Conservation (phyloP, 2,113 vertebrate species). For the Macrotis lagotis region DNA sequence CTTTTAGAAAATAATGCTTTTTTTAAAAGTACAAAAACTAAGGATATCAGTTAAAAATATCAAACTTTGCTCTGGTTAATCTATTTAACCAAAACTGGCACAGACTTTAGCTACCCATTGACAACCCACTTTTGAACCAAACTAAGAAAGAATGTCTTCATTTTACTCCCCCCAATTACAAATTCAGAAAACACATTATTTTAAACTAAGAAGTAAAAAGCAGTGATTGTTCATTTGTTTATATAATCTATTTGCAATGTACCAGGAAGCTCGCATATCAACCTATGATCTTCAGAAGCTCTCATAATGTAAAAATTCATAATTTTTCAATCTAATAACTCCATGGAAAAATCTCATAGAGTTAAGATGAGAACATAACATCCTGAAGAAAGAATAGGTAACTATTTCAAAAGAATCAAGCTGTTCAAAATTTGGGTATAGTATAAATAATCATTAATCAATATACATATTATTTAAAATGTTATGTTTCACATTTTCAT, state of each 20-base stretch:
- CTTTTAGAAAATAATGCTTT: conserved; percentile 1
- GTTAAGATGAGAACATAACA: background rate
- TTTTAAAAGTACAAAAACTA: conserved; percentile 14
- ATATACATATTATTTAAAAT: background rate
- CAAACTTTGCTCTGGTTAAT: background rate
- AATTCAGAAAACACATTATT: background rate
- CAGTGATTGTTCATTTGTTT: background rate
- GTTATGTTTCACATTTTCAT: background rate
- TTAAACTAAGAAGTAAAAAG: background rate
- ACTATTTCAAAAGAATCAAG: background rate
- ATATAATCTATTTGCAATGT: background rate
- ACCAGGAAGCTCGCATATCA: background rate
- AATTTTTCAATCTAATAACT: background rate
- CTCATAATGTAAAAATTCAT: background rate
- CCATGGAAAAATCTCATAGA: background rate
- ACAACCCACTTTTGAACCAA: background rate
- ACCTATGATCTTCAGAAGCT: conserved; percentile 10
- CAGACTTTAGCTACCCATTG: background rate
- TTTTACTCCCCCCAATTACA: background rate
- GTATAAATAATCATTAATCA: background rate
- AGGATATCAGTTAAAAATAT: background rate
- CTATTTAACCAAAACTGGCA: background rate
- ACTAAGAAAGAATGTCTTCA: background rate
- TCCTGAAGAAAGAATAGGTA: background rate
- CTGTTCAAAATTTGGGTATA: background rate